phyloP scores from a whole-genome alignment of 1,140 invertebrate genomes.

The Caenorhabditis elegans region WBcel235 BX284604.4:10407001-10407500 shows the following conservation, averaged over 20 bases:
- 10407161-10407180: too few relatives aligned
- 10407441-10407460: conserved; percentile 67
- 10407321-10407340: conserved; percentile 67
- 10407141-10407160: too few relatives aligned
- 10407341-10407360: conserved; percentile 45
- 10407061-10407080: conserved; percentile 39
- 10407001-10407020: conserved; percentile 69
- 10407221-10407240: background rate
- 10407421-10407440: conserved; percentile 67
- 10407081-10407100: too few relatives aligned
- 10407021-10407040: conserved; percentile 69
- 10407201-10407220: too few relatives aligned
- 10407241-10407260: conserved; percentile 65
- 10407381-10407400: conserved; percentile 35
- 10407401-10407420: conserved; percentile 63
- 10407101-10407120: too few relatives aligned
- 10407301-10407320: conserved; percentile 67
- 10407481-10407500: conserved; percentile 67
- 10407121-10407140: too few relatives aligned
- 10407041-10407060: conserved; percentile 67
- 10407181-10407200: too few relatives aligned
- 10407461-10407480: conserved; percentile 66
- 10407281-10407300: conserved; percentile 66
- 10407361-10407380: too few relatives aligned
- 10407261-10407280: conserved; percentile 66